Base-by-base conservation (phyloP, 2,113 vertebrate genomes). In the Eublepharis macularius region DNA sequence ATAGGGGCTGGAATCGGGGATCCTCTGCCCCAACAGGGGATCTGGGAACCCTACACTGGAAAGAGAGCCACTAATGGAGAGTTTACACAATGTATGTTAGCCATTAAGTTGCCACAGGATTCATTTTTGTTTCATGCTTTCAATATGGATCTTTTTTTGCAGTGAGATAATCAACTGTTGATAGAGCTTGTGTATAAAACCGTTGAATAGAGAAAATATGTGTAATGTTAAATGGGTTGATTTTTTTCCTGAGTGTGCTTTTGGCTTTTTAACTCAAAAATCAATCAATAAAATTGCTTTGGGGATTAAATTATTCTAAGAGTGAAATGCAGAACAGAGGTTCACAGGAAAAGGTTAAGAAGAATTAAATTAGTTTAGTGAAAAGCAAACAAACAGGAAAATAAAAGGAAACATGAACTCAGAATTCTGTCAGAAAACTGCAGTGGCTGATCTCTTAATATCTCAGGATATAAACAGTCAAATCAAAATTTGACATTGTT, bases 271-370 rank as follows among this genome's bases (percentile, higher is more conserved):
- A 54, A 81, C 14, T 69, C 32, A 34, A 14, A 47, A 65, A 39
- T 69, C n/a, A 70, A 6, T 32, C 45, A 45, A 65, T 13, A 79
- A 43, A 45, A 21, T 43, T 80, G 43, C 19, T 68, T 3, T 5
- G 7, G 41, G n/a, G 6, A 65, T 80, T 80, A 66, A 70, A 69
- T 17, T n/a, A 82, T 43, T 43, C 21, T 45, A 32, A 60, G 17
- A 19, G 4, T 60, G 51, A 29, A 4, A 51, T 82, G 68, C 80
- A 89, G 83, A 92, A 85, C 90, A 89, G 82, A 82, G 91, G 82
- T 89, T 78, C 81, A 79, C 83, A 78, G 84, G 87, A 84, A 88
- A 85, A 83, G 57, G 77, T 81, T 32, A 83, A 81, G 49, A 88
- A 76, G 45, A 84, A 32, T 39, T 54, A 65, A 75, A 83, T 74